Evolutionary conservation across 2,888 invertebrate genomes (phyloP).

Genomic region (Oeneis ivallda): DNA sequence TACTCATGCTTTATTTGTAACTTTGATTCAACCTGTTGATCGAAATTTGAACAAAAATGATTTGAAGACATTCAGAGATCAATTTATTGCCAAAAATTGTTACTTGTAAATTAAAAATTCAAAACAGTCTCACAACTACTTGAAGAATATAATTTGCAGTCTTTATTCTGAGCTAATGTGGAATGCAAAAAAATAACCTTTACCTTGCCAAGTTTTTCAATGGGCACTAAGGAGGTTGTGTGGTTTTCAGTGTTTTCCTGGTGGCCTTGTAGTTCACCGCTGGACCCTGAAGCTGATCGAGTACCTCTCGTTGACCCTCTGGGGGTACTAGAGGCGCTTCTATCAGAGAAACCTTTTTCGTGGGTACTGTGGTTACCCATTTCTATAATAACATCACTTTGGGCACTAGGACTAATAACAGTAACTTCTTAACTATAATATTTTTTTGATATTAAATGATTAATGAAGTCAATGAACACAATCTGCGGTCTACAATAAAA

Average conservation of each 20-base stretch:
- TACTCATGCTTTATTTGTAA: no score
- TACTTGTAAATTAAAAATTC: no score
- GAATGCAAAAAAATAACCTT: slow-evolving; percentile 35
- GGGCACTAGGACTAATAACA: slow-evolving; percentile 6
- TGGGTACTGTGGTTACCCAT: slow-evolving; percentile 74
- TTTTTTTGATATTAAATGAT: neutral
- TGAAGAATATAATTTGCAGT: neutral
- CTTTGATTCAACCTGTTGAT: neutral
- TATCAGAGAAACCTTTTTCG: slow-evolving; percentile 58
- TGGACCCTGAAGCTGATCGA: slow-evolving; percentile 83
- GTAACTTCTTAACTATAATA: slow-evolving; percentile 16
- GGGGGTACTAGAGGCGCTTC: slow-evolving; percentile 67
- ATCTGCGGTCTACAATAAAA: neutral
- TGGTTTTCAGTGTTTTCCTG: slow-evolving; percentile 77
- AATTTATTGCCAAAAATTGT: no score
- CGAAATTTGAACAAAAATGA: no score
- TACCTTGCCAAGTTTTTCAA: slow-evolving; percentile 89
- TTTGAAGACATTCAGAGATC: neutral
- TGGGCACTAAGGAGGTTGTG: slow-evolving; percentile 84
- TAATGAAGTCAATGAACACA: no score
- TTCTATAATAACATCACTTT: slow-evolving; percentile 31
- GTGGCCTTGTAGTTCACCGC: slow-evolving; percentile 82
- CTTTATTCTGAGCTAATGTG: neutral
- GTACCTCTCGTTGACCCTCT: slow-evolving; percentile 74
- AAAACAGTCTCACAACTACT: no score